Conservation (phyloP, 2,113 vertebrate species). For the Phyllostomus discolor region DNA sequence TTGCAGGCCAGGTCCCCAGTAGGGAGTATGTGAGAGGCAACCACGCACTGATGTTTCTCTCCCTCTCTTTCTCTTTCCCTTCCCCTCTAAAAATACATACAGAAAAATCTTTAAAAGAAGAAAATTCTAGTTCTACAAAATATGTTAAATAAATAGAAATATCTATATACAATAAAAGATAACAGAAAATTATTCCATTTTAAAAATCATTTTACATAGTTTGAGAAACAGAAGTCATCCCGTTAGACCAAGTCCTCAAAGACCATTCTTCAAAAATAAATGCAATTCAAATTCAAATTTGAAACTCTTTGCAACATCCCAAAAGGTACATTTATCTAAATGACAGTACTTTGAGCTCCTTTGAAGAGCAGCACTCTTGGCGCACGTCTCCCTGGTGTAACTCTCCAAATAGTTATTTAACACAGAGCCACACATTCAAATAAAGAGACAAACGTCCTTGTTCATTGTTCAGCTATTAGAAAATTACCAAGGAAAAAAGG, state of each 20-base stretch:
- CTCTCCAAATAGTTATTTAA: constrained; percentile 31
- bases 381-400: background rate
- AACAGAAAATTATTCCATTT: background rate
- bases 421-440: background rate
- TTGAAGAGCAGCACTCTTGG: background rate
- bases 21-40: too few species aligned
- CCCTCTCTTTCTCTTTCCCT: too few species aligned
- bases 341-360: background rate
- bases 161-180: background rate
- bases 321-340: constrained; percentile 39
- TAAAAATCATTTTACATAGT: constrained; percentile 17
- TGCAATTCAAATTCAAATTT: constrained; percentile 48
- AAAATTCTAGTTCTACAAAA: background rate
- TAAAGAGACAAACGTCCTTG: constrained; percentile 26
- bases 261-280: constrained; percentile 29
- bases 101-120: too few species aligned
- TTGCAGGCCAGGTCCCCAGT: too few species aligned
- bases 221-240: constrained; percentile 29
- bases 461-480: constrained; percentile 7
- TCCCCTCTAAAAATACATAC: too few species aligned
- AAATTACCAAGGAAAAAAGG: background rate
- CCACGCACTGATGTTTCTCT: too few species aligned
- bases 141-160: constrained; percentile 20
- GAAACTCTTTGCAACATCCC: constrained; percentile 13
- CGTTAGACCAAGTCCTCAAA: constrained; percentile 27